phyloP scores from a whole-genome alignment of 92 coral and sea anemone genomes.

The Phenganax subtilis region DNA sequence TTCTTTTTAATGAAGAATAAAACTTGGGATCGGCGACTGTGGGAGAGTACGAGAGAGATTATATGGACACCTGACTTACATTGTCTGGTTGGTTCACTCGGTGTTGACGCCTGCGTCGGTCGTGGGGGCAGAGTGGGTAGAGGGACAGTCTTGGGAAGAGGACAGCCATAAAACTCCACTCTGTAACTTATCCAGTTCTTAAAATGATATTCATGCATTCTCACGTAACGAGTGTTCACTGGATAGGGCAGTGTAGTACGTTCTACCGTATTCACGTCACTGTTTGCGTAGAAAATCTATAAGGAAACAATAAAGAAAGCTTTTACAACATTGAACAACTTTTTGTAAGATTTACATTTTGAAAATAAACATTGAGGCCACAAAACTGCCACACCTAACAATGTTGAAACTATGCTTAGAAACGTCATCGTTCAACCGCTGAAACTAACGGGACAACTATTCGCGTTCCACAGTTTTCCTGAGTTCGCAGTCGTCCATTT shows the following conservation, averaged over 20 bases:
- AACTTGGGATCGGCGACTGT: too few species aligned
- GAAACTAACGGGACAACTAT: too few species aligned
- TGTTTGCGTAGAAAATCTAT: slow-evolving; percentile 1
- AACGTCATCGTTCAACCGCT: too few species aligned
- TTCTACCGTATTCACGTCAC: slow-evolving; percentile 8
- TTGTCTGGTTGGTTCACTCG: not conserved
- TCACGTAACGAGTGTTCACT: slow-evolving; percentile 10
- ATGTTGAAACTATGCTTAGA: too few species aligned
- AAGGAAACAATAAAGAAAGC: not conserved
- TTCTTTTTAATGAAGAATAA: too few species aligned
- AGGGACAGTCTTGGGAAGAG: not conserved
- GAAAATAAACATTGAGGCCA: too few species aligned
- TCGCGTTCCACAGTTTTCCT: too few species aligned
- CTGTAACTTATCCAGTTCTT: not conserved
- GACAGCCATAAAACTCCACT: slow-evolving; percentile 15
- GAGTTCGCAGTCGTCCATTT: too few species aligned
- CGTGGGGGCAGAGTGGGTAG: not conserved
- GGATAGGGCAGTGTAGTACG: not conserved
- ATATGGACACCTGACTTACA: too few species aligned
- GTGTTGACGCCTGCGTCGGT: not conserved
- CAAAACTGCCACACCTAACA: too few species aligned
- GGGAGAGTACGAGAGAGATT: too few species aligned
- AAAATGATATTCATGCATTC: not conserved
- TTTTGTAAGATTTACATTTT: too few species aligned
- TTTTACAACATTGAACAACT: not conserved